Evolutionary conservation across 1,140 invertebrate species (phyloP).

Genomic region (Drosophila repletoides): DNA sequence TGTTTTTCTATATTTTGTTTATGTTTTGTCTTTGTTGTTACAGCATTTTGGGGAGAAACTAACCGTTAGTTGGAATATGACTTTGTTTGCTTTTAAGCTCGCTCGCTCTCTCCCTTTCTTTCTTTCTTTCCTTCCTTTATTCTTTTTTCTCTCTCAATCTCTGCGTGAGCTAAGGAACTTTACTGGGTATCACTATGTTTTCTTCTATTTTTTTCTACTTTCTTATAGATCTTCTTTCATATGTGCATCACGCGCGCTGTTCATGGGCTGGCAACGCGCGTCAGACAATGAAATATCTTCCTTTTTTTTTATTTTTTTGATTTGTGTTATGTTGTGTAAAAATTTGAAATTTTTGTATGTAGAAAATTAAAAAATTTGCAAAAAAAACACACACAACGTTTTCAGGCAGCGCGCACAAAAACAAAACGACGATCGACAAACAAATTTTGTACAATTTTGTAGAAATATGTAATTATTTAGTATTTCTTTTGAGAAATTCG

Average conservation of each 20-base stretch:
- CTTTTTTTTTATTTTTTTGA: no score
- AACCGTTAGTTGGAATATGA: constrained; percentile 50
- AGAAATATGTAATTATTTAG: no score
- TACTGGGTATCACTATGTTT: constrained; percentile 34
- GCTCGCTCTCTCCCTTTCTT: constrained; percentile 4
- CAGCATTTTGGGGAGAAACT: constrained; percentile 35
- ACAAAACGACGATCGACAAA: constrained; percentile 36
- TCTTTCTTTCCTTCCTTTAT: constrained; percentile 9
- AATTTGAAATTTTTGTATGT: constrained; percentile 23
- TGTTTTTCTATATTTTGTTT: constrained; percentile 32
- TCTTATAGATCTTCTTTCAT: constrained; percentile 50
- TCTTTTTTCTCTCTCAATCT: constrained; percentile 3
- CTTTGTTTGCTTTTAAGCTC: constrained; percentile 7
- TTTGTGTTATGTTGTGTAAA: constrained; percentile 24
- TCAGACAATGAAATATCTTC: constrained; percentile 68
- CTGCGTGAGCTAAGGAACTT: constrained; percentile 58
- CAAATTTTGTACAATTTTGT: constrained; percentile 26
- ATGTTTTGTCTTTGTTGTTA: background rate
- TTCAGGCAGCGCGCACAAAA: constrained; percentile 31
- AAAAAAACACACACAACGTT: constrained; percentile 18
- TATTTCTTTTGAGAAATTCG: no score
- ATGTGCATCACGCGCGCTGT: constrained; percentile 60
- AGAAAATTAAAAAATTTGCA: constrained; percentile 23
- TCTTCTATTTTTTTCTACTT: constrained; percentile 26
- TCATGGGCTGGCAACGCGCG: constrained; percentile 38